Conservation (phyloP, 2,797 vertebrate genomes). For the Necrosyrtes monachus region DNA sequence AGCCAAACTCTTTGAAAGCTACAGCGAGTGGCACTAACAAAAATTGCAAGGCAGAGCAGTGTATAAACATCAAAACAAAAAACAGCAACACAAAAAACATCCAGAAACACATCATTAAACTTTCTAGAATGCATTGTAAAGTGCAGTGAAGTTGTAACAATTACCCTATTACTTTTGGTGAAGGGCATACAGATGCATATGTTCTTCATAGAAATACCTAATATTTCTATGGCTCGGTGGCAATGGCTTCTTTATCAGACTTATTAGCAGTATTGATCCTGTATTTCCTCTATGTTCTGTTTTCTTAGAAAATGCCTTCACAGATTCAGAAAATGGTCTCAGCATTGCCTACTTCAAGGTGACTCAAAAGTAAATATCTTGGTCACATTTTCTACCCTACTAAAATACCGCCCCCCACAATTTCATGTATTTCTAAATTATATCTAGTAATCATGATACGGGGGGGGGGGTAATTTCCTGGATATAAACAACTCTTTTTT, state of each 20-base stretch:
- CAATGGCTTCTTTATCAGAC: not conserved
- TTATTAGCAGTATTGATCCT: not conserved
- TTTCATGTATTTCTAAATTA: not conserved
- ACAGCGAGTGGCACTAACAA: not conserved
- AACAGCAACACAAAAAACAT: not conserved
- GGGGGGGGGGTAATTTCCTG: not conserved
- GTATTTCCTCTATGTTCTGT: not conserved
- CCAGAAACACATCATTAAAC: not conserved
- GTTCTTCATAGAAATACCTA: not conserved
- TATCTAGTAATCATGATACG: not conserved
- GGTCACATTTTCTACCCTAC: not conserved
- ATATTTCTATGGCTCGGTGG: not conserved
- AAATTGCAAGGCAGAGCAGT: not conserved
- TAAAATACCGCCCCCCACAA: not conserved
- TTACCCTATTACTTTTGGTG: not conserved
- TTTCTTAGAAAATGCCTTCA: not conserved
- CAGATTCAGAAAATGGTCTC: not conserved
- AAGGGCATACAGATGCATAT: not conserved
- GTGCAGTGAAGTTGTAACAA: not conserved
- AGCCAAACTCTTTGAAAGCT: slow-evolving; percentile 76
- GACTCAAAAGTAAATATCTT: not conserved
- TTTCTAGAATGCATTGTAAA: not conserved
- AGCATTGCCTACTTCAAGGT: not conserved
- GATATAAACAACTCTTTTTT: not conserved
- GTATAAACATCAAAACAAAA: not conserved